These are phyloP conservation scores for Endomychus coccineus DNA, from an alignment of 2,888 invertebrate genomes.

Conservation along the genomic window DNA sequence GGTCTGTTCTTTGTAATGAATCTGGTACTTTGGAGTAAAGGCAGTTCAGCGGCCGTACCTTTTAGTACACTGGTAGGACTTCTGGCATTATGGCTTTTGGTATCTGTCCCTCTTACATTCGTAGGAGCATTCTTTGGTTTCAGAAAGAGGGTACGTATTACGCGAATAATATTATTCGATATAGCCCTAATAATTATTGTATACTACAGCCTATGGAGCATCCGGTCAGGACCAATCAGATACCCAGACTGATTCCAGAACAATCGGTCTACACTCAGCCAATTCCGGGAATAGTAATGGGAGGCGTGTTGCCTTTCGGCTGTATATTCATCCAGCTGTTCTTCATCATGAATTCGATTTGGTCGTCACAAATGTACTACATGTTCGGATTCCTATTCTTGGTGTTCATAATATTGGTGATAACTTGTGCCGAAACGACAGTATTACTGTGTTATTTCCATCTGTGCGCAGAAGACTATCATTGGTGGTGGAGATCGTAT, in stretches of 20 bases:
- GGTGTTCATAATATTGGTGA: conserved; percentile 93
- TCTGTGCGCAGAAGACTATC: conserved; percentile 99
- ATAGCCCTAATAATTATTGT: no score
- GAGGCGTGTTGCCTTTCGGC: conserved; percentile 96
- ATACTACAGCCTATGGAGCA: conserved; percentile 78
- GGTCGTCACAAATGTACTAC: conserved; percentile 97
- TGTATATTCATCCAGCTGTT: conserved; percentile 98
- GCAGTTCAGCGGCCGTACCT: conserved; percentile 93
- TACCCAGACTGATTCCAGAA: conserved; percentile 96
- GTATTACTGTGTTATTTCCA: conserved; percentile 98
- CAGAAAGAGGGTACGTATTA: conserved; percentile 81
- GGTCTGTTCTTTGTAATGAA: conserved; percentile 96
- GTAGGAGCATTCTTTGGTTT: conserved; percentile 98
- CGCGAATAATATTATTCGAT: no score
- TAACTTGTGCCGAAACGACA: conserved; percentile 99
- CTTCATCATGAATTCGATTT: conserved; percentile 97
- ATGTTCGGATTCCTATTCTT: conserved; percentile 99
- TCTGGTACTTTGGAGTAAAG: conserved; percentile 90
- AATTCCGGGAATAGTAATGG: conserved; percentile 94
- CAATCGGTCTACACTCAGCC: conserved; percentile 97
- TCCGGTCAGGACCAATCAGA: conserved; percentile 97
- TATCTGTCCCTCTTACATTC: conserved; percentile 97
- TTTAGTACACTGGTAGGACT: conserved; percentile 93
- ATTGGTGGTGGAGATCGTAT: conserved; percentile 97
- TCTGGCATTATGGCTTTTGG: conserved; percentile 92